Evolutionary conservation across 2,888 invertebrate genomes (phyloP).

Genomic region (Drosophila barbarae): DNA sequence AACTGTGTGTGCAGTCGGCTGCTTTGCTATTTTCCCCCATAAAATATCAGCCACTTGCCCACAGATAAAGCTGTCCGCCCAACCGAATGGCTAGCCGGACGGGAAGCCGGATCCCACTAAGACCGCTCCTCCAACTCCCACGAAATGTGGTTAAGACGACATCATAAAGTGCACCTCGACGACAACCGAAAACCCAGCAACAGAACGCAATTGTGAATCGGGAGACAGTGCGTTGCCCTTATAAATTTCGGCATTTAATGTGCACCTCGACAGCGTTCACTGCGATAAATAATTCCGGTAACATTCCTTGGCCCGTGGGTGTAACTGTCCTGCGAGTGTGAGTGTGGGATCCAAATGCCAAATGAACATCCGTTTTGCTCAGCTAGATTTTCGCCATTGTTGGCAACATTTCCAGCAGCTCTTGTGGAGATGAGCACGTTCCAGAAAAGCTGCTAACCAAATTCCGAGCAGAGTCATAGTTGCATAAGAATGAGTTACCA

Average conservation of each 20-base stretch:
- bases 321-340: conserved; percentile 10
- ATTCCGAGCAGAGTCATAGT: conserved; percentile 16
- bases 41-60: conserved; percentile 71
- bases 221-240: conserved; percentile 42
- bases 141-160: conserved; percentile 21
- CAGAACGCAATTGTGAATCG: conserved; percentile 47
- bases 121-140: conserved; percentile 3
- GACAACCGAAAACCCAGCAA: conserved; percentile 25
- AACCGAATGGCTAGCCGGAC: conserved; percentile 32
- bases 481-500: conserved; percentile 23
- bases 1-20: conserved; percentile 36
- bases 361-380: conserved; percentile 45
- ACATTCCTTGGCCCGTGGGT: conserved; percentile 33
- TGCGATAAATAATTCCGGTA: conserved; percentile 43
- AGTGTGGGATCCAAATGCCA: conserved; percentile 28
- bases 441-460: conserved; percentile 30
- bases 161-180: conserved; percentile 59
- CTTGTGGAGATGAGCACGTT: conserved; percentile 25
- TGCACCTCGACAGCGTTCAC: conserved; percentile 33
- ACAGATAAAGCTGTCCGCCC: conserved; percentile 68
- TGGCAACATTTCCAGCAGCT: conserved; percentile 12
- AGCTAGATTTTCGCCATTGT: conserved; percentile 36
- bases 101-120: conserved; percentile 1
- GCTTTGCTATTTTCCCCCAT: conserved; percentile 50
- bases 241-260: conserved; percentile 37